Evolutionary conservation across 2,888 invertebrate species (phyloP).

Genomic region (Disparrhopalites patrizii): DNA sequence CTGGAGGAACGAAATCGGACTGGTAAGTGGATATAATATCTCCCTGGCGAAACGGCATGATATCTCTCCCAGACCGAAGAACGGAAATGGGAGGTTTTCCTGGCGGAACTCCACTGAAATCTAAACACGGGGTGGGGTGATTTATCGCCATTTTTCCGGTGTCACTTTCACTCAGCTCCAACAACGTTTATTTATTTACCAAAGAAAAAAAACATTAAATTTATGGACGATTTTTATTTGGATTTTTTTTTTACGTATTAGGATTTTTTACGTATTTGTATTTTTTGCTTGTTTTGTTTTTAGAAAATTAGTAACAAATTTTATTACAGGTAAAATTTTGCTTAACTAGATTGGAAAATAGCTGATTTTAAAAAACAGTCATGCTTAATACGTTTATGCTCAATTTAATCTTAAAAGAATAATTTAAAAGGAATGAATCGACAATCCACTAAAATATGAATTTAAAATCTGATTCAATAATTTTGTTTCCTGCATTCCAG

Average conservation of each 20-base stretch:
- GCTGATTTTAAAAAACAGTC: no score
- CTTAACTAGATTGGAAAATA: no score
- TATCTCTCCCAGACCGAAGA: constrained; percentile 39
- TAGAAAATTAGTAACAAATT: no score
- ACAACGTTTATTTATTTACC: not conserved
- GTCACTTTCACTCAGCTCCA: not conserved
- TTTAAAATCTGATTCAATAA: no score
- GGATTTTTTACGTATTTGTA: not conserved
- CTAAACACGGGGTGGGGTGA: constrained; percentile 25
- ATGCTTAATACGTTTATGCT: no score
- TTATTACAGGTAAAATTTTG: no score
- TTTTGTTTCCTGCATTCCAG: no score
- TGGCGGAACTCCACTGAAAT: constrained; percentile 31
- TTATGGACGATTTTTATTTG: no score
- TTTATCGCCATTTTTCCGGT: constrained; percentile 8
- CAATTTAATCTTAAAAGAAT: no score
- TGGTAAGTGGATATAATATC: constrained; percentile 38
- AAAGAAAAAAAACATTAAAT: not conserved
- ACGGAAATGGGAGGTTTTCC: constrained; percentile 33
- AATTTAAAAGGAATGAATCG: no score
- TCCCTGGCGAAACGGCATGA: constrained; percentile 44
- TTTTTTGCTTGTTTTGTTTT: no score
- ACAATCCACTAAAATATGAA: no score
- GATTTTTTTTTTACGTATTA: not conserved
- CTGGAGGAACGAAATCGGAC: constrained; percentile 45